These are phyloP conservation scores for Phthorimaea operculella DNA, from an alignment of 1,140 invertebrate genomes.

Conservation along the genomic window DNA sequence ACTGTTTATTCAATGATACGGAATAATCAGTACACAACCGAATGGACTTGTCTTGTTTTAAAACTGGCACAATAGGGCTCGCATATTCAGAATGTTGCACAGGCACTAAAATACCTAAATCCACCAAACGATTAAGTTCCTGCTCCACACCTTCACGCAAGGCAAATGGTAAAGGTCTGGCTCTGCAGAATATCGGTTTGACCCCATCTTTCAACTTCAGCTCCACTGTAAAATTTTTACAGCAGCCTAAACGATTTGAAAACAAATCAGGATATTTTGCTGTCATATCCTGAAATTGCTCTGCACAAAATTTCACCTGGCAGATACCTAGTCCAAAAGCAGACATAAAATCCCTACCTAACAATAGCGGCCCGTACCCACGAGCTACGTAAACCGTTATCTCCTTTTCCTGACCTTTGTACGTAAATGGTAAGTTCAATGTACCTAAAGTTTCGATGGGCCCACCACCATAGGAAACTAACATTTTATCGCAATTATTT, in stretches of 20 bases:
- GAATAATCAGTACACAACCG: no score
- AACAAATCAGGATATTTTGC: background rate
- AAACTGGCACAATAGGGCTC: slow-evolving; percentile 41
- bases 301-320: slow-evolving; percentile 11
- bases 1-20: slow-evolving; percentile 25
- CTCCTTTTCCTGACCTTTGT: background rate
- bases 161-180: slow-evolving; percentile 9
- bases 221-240: background rate
- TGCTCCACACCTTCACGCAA: background rate
- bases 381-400: slow-evolving; percentile 12
- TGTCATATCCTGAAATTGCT: background rate
- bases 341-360: slow-evolving; percentile 15
- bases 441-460: slow-evolving; percentile 5
- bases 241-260: background rate
- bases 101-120: slow-evolving; percentile 7
- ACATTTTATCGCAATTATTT: slow-evolving; percentile 7
- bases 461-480: slow-evolving; percentile 8
- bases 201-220: background rate
- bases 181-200: slow-evolving; percentile 3
- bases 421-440: slow-evolving; percentile 6
- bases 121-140: slow-evolving; percentile 4
- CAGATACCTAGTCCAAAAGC: slow-evolving; percentile 10
- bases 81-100: slow-evolving; percentile 34
- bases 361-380: slow-evolving; percentile 11
- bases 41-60: slow-evolving; percentile 30